A percentile compares a stretch with the other conserved stretches of the same genome.
Evolutionary conservation across 2,797 vertebrate genomes (phyloP).

Genomic region (Philypnodon macrostomus): DNA sequence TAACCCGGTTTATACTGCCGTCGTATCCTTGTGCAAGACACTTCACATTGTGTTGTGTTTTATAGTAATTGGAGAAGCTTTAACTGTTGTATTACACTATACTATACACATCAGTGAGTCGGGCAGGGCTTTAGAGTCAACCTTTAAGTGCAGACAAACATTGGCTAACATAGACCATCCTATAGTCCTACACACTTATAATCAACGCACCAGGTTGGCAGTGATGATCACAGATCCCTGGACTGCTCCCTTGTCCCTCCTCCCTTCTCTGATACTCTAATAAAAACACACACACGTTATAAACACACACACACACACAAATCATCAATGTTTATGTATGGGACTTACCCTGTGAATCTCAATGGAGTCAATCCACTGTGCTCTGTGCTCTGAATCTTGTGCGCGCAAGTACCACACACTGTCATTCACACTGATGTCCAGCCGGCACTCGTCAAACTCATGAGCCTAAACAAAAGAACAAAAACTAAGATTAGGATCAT

Average conservation of each 20-base stretch:
- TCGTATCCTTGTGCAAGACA: too few species aligned
- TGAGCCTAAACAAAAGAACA: slow-evolving; percentile 77
- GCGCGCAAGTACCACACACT: slow-evolving; percentile 96
- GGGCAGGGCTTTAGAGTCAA: too few species aligned
- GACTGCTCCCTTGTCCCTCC: slow-evolving; percentile 62
- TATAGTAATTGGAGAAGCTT: too few species aligned
- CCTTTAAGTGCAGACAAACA: slow-evolving; percentile 14
- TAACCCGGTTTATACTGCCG: too few species aligned
- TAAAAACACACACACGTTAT: slow-evolving; percentile 57
- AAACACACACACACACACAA: slow-evolving; percentile 19
- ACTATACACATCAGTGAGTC: too few species aligned
- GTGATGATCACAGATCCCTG: slow-evolving; percentile 61
- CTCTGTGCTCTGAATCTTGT: slow-evolving; percentile 87
- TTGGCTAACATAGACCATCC: slow-evolving; percentile 7
- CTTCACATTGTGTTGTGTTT: too few species aligned
- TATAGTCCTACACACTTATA: slow-evolving; percentile 31
- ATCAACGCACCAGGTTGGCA: slow-evolving; percentile 60
- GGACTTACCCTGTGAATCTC: slow-evolving; percentile 88
- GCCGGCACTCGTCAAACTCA: slow-evolving; percentile 93
- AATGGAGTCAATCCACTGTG: slow-evolving; percentile 89
- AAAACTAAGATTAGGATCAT: too few species aligned
- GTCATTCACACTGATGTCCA: slow-evolving; percentile 94
- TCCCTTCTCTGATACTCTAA: slow-evolving; percentile 68
- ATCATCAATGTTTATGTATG: slow-evolving; percentile 1
- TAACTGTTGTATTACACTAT: too few species aligned